phyloP scores from a whole-genome alignment of 2,113 vertebrate species.

The Sebastes fasciatus region DNA sequence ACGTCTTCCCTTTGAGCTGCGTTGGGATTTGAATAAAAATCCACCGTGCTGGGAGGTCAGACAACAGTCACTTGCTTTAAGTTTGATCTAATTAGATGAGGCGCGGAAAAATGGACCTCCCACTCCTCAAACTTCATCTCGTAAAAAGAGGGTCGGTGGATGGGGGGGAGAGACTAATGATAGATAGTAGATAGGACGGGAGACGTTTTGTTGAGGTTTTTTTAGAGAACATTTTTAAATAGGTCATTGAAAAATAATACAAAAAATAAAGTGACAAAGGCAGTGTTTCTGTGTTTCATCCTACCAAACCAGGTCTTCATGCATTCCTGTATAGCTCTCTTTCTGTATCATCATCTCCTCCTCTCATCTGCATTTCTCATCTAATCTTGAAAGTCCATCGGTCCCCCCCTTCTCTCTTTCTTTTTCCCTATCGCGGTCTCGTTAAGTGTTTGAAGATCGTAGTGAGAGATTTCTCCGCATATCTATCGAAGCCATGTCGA shows the following conservation, averaged over 20 bases:
- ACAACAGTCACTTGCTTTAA: slow-evolving; percentile 49
- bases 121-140: slow-evolving; percentile 15
- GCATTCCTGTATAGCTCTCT: background rate
- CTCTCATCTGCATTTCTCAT: slow-evolving; percentile 61
- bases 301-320: slow-evolving; percentile 5
- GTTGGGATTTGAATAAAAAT: slow-evolving; percentile 53
- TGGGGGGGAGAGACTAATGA: background rate
- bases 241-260: background rate
- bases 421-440: slow-evolving; percentile 21
- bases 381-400: slow-evolving; percentile 64
- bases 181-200: background rate
- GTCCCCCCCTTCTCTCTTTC: slow-evolving; percentile 21
- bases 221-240: slow-evolving; percentile 14
- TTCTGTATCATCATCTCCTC: slow-evolving; percentile 19
- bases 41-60: slow-evolving; percentile 33
- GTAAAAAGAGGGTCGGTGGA: background rate
- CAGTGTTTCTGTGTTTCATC: background rate
- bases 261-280: background rate
- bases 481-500: slow-evolving; percentile 56
- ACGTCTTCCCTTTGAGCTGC: slow-evolving; percentile 23
- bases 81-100: slow-evolving; percentile 60
- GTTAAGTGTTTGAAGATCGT: slow-evolving; percentile 67
- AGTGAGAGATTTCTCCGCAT: slow-evolving; percentile 56
- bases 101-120: background rate
- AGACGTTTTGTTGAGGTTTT: background rate